Percentiles rank a stretch among this genome's conserved stretches.
phyloP scores from a whole-genome alignment of 2,113 vertebrate species.

The human (Homo sapiens) region DNA sequence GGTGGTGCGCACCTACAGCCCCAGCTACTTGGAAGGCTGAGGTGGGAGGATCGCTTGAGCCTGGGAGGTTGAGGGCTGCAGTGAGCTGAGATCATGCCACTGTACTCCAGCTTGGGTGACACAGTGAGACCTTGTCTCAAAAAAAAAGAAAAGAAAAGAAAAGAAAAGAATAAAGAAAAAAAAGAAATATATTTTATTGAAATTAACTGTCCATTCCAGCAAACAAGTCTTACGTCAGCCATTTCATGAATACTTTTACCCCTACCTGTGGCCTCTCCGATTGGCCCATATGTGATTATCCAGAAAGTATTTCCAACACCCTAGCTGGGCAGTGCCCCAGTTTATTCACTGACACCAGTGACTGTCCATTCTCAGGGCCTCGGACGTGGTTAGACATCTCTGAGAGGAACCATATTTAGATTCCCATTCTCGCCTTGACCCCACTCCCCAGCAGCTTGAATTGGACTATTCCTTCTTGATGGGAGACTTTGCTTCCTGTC shows the following conservation, averaged over 20 bases:
- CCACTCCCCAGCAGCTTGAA: neutral
- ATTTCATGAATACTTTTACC: neutral
- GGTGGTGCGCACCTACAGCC: no score
- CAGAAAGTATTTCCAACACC: neutral
- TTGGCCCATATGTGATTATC: neutral
- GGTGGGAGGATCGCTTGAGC: no score
- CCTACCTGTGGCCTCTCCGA: fast-evolving
- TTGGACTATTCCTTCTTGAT: neutral
- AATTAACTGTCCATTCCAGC: constrained; percentile 35
- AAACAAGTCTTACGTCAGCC: neutral
- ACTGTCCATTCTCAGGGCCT: neutral
- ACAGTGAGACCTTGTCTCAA: no score
- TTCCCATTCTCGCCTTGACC: neutral
- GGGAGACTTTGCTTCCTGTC: neutral
- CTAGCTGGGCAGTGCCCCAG: neutral
- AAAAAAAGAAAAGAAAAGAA: no score
- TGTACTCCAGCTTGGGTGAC: no score
- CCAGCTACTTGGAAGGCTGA: no score
- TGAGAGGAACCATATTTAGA: neutral
- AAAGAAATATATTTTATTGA: neutral
- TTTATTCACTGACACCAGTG: neutral
- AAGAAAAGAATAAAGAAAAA: no score
- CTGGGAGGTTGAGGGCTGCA: no score
- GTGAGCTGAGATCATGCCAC: no score
- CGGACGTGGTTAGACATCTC: neutral